phyloP scores from a whole-genome alignment of 2,888 invertebrate species.

The Phymatocera aterrima region DNA sequence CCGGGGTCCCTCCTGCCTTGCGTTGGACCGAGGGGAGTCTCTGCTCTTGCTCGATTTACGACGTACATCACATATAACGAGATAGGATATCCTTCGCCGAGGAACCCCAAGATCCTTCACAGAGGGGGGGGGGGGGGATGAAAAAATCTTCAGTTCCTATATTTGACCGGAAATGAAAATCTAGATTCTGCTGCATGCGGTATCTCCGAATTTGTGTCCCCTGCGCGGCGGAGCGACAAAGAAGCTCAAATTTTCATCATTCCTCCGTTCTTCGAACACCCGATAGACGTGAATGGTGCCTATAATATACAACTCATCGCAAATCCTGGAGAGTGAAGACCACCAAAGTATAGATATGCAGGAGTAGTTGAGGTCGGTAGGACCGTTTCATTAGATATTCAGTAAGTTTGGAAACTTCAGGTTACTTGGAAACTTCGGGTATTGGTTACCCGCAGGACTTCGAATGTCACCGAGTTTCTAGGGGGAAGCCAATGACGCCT shows the following conservation, averaged over 20 bases:
- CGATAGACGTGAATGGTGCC: background rate
- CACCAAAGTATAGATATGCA: background rate
- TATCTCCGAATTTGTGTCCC: too few species aligned
- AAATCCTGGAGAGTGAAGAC: background rate
- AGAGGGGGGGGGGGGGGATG: background rate
- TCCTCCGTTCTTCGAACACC: background rate
- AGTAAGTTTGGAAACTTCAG: conserved; percentile 29
- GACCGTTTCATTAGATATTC: conserved; percentile 36
- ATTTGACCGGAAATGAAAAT: too few species aligned
- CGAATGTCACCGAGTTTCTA: conserved; percentile 13
- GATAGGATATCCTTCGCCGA: background rate
- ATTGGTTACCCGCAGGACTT: conserved; percentile 38
- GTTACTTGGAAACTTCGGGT: conserved; percentile 35
- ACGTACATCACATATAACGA: background rate
- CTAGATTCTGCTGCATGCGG: background rate
- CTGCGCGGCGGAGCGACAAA: too few species aligned
- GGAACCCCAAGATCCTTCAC: background rate
- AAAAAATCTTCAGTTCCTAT: too few species aligned
- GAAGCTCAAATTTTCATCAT: background rate
- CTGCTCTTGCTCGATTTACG: background rate
- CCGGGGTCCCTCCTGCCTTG: background rate
- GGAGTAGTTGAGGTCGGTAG: conserved; percentile 12
- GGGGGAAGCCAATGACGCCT: conserved; percentile 29
- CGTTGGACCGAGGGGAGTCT: background rate
- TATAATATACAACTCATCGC: background rate